Conservation (phyloP, 2,797 vertebrate species). For the Ficedula albicollis region DNA sequence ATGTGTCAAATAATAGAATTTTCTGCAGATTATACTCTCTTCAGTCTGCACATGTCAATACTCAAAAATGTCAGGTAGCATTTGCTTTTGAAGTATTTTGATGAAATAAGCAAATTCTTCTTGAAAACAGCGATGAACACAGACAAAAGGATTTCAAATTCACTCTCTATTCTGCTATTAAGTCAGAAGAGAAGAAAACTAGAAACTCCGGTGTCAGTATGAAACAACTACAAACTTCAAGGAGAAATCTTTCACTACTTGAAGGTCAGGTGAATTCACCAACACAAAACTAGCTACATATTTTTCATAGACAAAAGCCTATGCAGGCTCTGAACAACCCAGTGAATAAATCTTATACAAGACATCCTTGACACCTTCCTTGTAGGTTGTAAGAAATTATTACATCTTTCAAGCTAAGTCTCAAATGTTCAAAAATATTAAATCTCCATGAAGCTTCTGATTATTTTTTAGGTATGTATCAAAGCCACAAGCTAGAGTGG, state of each 20-base stretch:
- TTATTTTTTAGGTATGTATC: constrained; percentile 9
- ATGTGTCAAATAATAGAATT: neutral
- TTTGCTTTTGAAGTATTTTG: neutral
- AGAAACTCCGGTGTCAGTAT: neutral
- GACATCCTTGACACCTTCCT: neutral
- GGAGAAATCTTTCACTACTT: neutral
- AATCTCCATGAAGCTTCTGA: neutral
- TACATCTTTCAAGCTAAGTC: neutral
- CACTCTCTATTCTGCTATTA: neutral
- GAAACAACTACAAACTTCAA: neutral
- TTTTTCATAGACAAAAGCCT: neutral
- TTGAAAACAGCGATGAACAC: neutral
- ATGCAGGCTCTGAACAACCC: neutral
- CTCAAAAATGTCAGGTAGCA: neutral
- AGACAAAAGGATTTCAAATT: neutral
- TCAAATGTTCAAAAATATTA: neutral
- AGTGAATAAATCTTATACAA: neutral
- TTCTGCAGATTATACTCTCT: neutral
- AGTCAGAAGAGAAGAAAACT: neutral
- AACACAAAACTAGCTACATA: neutral
- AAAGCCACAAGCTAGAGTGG: neutral
- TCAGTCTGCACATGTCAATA: neutral
- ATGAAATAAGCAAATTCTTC: neutral
- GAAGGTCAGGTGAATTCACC: neutral
- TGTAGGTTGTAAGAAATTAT: neutral